A percentile compares a stretch with the other conserved stretches of the same genome.
Conservation (phyloP, 2,888 invertebrate genomes). For the Caenorhabditis doughertyi region DNA sequence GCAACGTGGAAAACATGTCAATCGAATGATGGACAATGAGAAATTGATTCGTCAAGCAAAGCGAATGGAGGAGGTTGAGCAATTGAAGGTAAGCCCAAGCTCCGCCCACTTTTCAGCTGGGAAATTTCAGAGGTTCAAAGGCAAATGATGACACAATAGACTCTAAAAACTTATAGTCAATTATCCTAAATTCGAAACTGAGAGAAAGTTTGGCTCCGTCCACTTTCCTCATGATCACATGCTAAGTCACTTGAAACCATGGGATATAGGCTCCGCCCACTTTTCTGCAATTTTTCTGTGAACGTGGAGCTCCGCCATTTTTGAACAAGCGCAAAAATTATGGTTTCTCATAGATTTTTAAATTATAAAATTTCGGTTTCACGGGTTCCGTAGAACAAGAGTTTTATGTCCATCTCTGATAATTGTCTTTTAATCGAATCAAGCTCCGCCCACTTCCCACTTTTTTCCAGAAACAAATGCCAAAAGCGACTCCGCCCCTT, state of each 20-base stretch:
- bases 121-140: too few relatives aligned
- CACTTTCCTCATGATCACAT: too few relatives aligned
- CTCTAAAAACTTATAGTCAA: too few relatives aligned
- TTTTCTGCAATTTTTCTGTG: background rate
- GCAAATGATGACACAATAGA: too few relatives aligned
- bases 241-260: too few relatives aligned
- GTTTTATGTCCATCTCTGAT: too few relatives aligned
- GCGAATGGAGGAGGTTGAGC: constrained; percentile 21
- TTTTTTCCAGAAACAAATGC: constrained; percentile 21
- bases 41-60: constrained; percentile 18
- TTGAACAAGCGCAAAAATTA: background rate
- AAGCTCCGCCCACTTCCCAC: background rate
- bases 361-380: too few relatives aligned
- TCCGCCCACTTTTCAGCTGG: too few relatives aligned
- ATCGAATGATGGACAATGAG: constrained; percentile 50
- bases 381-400: too few relatives aligned
- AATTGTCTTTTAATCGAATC: too few relatives aligned
- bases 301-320: background rate
- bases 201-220: background rate
- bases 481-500: background rate
- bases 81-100: constrained; percentile 31
- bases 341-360: too few relatives aligned
- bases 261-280: background rate
- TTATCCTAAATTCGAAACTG: too few relatives aligned
- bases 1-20: constrained; percentile 30